Evolutionary conservation across 2,888 invertebrate species (phyloP).

Genomic region (Epirrhoe tristata): DNA sequence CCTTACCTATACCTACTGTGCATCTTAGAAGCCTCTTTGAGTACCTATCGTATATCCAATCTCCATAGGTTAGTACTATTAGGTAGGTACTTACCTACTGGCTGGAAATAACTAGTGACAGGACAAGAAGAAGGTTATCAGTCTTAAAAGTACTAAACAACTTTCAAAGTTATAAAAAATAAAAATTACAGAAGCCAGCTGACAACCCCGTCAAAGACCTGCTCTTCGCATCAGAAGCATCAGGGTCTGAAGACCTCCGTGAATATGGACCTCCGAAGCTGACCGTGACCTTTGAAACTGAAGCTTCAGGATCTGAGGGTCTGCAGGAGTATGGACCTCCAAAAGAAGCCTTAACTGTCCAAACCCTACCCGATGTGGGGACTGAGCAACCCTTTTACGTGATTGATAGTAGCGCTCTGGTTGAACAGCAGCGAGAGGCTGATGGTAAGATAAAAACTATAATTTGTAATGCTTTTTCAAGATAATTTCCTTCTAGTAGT

Average conservation of each 20-base stretch:
- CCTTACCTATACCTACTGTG: too few species aligned
- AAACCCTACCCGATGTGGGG: slow-evolving; percentile 65
- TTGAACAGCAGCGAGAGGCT: slow-evolving; percentile 34
- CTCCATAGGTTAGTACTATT: too few species aligned
- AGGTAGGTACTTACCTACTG: too few species aligned
- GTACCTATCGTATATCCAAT: too few species aligned
- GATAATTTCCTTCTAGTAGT: too few species aligned
- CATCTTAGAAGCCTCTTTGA: too few species aligned
- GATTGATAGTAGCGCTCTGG: slow-evolving; percentile 41
- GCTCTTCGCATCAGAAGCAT: slow-evolving; percentile 72
- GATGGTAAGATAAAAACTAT: slow-evolving; percentile 43
- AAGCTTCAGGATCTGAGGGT: slow-evolving; percentile 78
- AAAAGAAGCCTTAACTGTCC: slow-evolving; percentile 63
- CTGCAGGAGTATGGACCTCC: slow-evolving; percentile 82
- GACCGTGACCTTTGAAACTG: slow-evolving; percentile 62
- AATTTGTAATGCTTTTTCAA: too few species aligned
- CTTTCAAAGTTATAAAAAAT: not conserved
- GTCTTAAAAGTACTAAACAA: too few species aligned
- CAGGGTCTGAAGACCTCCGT: slow-evolving; percentile 78
- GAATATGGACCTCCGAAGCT: slow-evolving; percentile 81
- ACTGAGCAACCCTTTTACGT: slow-evolving; percentile 65
- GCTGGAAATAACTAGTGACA: too few species aligned
- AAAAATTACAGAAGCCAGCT: slow-evolving; percentile 64
- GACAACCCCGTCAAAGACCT: slow-evolving; percentile 74
- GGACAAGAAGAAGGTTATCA: too few species aligned